Percentiles rank a stretch among this genome's conserved stretches.
These are phyloP conservation scores for Chionis minor DNA, from an alignment of 2,113 vertebrate species.

Conservation along the genomic window DNA sequence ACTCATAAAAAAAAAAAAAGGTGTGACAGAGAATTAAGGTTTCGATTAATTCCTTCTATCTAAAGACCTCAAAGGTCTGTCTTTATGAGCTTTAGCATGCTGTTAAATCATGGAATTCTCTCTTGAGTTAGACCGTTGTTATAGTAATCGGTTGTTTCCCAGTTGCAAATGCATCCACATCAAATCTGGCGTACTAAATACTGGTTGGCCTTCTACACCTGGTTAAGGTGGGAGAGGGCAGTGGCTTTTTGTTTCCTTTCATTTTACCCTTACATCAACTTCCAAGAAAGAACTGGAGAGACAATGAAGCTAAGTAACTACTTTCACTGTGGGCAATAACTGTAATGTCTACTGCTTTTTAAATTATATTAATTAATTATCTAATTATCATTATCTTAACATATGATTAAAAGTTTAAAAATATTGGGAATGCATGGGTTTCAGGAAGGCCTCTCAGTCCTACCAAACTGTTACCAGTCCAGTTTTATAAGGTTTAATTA, in stretches of 20 bases:
- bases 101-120: background rate
- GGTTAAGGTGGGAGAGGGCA: background rate
- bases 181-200: background rate
- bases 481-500: background rate
- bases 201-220: background rate
- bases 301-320: background rate
- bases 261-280: background rate
- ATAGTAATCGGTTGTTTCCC: background rate
- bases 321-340: background rate
- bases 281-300: background rate
- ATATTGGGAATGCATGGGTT: rapidly evolving
- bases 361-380: background rate
- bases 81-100: background rate
- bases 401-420: background rate
- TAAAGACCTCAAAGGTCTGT: background rate
- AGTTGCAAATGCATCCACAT: background rate
- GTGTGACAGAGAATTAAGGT: background rate
- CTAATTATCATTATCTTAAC: background rate
- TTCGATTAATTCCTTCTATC: background rate
- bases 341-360: background rate
- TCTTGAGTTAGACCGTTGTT: background rate
- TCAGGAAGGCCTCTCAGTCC: background rate
- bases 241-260: background rate
- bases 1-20: background rate
- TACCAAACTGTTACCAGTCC: background rate